A percentile compares a stretch with the other conserved stretches of the same genome.
phyloP scores from a whole-genome alignment of 2,888 invertebrate species.

The Rhodophaea formosa region DNA sequence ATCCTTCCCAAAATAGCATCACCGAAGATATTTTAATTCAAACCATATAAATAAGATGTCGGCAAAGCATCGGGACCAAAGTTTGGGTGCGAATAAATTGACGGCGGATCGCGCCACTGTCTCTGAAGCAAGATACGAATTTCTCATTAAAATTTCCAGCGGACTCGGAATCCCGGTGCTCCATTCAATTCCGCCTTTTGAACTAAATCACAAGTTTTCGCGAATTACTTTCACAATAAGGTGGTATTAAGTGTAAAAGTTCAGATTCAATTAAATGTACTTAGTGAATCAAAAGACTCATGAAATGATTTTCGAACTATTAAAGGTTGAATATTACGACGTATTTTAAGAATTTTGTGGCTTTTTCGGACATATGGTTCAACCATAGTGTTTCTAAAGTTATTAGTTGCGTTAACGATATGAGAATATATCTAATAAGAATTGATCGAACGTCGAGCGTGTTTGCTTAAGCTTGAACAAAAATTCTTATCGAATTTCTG shows the following conservation, averaged over 20 bases:
- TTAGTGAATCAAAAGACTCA: background rate
- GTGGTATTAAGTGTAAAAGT: constrained; percentile 55
- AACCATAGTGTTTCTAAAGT: no score
- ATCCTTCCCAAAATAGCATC: background rate
- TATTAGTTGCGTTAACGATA: no score
- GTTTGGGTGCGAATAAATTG: constrained; percentile 63
- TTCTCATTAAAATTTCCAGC: constrained; percentile 76
- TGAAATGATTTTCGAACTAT: background rate
- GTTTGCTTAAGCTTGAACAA: no score
- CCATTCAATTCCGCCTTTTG: constrained; percentile 70
- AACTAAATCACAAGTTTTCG: constrained; percentile 72
- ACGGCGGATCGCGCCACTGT: constrained; percentile 56
- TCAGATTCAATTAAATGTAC: constrained; percentile 24
- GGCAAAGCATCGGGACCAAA: constrained; percentile 54
- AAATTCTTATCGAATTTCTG: no score
- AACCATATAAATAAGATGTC: constrained; percentile 66
- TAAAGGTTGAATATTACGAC: no score
- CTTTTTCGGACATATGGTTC: no score
- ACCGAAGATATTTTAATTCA: constrained; percentile 56
- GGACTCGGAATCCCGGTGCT: constrained; percentile 60
- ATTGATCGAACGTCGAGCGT: no score
- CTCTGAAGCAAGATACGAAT: constrained; percentile 71
- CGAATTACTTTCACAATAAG: constrained; percentile 68
- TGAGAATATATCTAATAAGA: no score
- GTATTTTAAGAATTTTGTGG: no score